Evolutionary conservation across 2,113 vertebrate species (phyloP), one percentile per base, ranked within the genome.

Genomic region (Acanthisitta chloris): DNA sequence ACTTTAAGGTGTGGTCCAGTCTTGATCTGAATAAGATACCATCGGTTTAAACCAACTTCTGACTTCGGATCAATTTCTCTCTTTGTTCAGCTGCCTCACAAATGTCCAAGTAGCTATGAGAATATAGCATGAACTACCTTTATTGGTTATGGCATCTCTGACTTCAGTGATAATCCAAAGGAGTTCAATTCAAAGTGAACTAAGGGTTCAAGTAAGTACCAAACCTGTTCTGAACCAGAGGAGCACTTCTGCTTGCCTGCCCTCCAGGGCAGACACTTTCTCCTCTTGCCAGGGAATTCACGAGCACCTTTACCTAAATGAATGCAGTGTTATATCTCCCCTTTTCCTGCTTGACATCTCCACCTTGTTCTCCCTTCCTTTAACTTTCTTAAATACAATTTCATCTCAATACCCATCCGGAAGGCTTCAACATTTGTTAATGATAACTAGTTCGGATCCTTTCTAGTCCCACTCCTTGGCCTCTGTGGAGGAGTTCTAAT

Each of bases 391-490:
- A 83, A 97, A 95, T 73, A 94, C 54, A 82, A 77, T 95, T 96
- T 93, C 82, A 81, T 95, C 93, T 94, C 95, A 90, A 87, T 96
- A 92, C 90, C 59, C 90, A 59, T 92, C 96, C 96, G 96, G 79
- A 79, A 92, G 78, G 11, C 74, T 95, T 96, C 92, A 96, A 33
- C 64, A 59, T 96, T 96, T 97, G 92, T 94, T 97, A 94, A 96
- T 95, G 81, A 85, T 97, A 98, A 96, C 94, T 96, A 66, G 65
- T 94, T 96, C 2, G 61, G 94, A 95, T 97, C 92, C 86, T 84
- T 88, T 59, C 48, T 31, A 28, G 55, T 94, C 81, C 85, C 89
- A 65, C 89, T 73, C 20, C 64, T 52, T 70, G 84, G 88, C 81
- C 96, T 90, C 77, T 83, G 70, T 95, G 95, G 91, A 97, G 94